Evolutionary conservation across 64 coral and sea anemone genomes (phyloP), one percentile per base, ranked within the genome.

Genomic region (Montipora capricornis): DNA sequence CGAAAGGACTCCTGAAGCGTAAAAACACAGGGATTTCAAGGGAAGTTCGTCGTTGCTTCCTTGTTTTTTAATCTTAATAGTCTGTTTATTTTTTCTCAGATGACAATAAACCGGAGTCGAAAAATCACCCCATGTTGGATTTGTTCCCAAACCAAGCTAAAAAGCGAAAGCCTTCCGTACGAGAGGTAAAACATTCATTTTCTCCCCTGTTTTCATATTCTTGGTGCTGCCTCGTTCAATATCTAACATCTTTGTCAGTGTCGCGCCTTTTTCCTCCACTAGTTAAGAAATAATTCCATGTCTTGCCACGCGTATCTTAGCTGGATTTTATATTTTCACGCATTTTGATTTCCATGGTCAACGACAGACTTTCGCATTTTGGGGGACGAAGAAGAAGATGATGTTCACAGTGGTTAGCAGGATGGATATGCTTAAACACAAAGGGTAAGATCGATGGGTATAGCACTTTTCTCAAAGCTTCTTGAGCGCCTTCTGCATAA

Each of bases 91-190:
- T 84, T 37, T 69, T n/a, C 48, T 70, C 6, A 84, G 82, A 84
- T 49, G 82, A 71, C 15, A 57, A 2, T 57, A 64, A 59, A 7
- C 60, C 67, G 2, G 44, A 48, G 37, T 67, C 82, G 61, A 84
- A 84, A 68, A 46, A 48, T 68, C 60, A 84, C 49, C 6, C 60
- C n/a, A 4, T 84, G 17, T 84, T 67, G 57, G 44, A 69, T 47
- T 24, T 45, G 29, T 84, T 84, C 16, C 82, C 82, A 45, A n/a
- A 84, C 62, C 60, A 68, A 48, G 82, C 82, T 11, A 84, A 84
- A 68, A 84, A 68, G 58, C 62, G 82, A 10, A 84, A 69, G 44
- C 61, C 82, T 15, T 49, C 82, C 3, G 13, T 44, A 49, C 82
- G 44, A 47, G 82, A 84, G 82, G 82, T 84, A 84, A 68, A 78